A percentile compares a stretch with the other conserved stretches of the same genome.
These are phyloP conservation scores for Porites lobata DNA, from an alignment of 92 coral and sea anemone genomes.

Conservation along the genomic window DNA sequence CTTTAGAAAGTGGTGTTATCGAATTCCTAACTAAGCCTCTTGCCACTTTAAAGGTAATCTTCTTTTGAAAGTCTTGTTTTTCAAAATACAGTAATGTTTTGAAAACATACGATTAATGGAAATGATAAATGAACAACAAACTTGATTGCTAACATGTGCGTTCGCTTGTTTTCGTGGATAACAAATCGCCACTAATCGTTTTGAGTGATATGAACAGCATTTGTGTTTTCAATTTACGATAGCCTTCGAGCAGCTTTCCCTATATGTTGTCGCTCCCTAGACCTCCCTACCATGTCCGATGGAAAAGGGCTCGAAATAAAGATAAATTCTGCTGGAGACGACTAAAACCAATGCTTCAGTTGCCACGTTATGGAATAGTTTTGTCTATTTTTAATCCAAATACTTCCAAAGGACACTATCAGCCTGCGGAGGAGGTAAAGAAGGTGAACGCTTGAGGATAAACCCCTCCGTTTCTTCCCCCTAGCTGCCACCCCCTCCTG, in stretches of 20 bases:
- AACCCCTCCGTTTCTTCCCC: no score
- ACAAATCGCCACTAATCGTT: constrained; percentile 22
- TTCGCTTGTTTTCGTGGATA: not conserved
- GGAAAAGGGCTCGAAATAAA: no score
- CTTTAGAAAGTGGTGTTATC: not conserved
- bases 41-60: constrained; percentile 27
- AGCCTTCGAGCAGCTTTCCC: no score
- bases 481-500: no score
- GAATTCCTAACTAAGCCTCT: constrained; percentile 5
- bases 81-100: constrained; percentile 32
- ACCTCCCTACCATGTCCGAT: no score
- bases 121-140: constrained; percentile 26
- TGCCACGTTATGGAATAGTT: not conserved
- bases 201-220: not conserved
- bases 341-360: not conserved
- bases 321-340: not conserved
- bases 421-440: no score
- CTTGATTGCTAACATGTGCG: constrained; percentile 2
- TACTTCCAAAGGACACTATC: no score
- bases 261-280: no score
- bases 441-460: no score
- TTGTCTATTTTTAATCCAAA: no score
- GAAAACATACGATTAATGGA: constrained; percentile 26
- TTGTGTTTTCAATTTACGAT: not conserved
- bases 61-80: constrained; percentile 4